Conservation (phyloP, 1,140 invertebrate genomes). For the Scaptomyza hsui region DNA sequence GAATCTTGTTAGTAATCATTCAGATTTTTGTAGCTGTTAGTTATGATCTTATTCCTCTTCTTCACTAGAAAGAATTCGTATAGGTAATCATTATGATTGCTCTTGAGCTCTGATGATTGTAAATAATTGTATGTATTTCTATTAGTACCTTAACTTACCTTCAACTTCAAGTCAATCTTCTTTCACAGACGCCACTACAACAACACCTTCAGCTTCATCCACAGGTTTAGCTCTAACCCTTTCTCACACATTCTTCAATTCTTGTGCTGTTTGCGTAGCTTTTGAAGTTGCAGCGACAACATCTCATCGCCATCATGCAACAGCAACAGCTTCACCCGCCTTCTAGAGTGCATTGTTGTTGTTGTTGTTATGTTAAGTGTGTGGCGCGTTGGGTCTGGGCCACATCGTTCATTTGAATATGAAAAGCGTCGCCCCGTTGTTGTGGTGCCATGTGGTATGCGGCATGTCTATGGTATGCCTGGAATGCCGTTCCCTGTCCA, state of each 20-base stretch:
- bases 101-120: not conserved
- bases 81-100: not conserved
- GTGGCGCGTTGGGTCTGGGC: constrained; percentile 50
- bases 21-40: too few relatives aligned
- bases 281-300: constrained; percentile 79
- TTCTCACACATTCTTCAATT: constrained; percentile 34
- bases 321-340: constrained; percentile 29
- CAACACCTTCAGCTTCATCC: constrained; percentile 9
- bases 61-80: not conserved
- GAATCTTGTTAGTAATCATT: constrained; percentile 6
- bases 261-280: constrained; percentile 64
- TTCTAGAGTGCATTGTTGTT: constrained; percentile 48
- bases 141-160: not conserved
- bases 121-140: not conserved
- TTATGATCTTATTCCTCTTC: too few relatives aligned
- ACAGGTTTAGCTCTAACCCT: constrained; percentile 4
- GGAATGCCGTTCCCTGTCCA: constrained; percentile 70
- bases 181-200: constrained; percentile 10
- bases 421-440: constrained; percentile 57
- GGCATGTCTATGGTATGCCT: constrained; percentile 58
- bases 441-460: constrained; percentile 54
- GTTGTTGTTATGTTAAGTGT: constrained; percentile 76
- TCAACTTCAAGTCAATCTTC: not conserved
- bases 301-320: constrained; percentile 65
- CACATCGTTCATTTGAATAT: constrained; percentile 71